Evolutionary conservation across 2,888 invertebrate genomes (phyloP).

Genomic region (Cryptocheilus praepositus): DNA sequence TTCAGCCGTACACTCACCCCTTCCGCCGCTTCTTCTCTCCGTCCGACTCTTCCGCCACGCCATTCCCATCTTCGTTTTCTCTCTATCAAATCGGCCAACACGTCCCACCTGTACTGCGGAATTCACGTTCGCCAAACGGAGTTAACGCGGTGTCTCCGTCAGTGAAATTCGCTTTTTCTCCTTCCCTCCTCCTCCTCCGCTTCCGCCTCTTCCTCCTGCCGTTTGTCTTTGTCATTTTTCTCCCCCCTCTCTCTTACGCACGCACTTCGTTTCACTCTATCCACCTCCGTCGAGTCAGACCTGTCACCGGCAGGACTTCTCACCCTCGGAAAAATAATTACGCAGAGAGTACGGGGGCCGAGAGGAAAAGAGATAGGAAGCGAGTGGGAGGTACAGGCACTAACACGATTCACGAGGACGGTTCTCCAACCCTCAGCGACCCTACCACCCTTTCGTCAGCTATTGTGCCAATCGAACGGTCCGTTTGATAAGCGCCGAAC

Average conservation of each 20-base stretch:
- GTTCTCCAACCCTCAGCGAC: constrained; percentile 26
- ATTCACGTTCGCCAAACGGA: too few relatives aligned
- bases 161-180: neutral
- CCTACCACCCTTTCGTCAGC: constrained; percentile 42
- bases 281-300: constrained; percentile 37
- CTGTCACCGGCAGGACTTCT: constrained; percentile 69
- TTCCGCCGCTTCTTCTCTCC: neutral
- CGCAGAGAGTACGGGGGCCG: constrained; percentile 22
- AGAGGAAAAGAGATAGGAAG: constrained; percentile 32
- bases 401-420: constrained; percentile 27
- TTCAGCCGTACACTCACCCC: neutral
- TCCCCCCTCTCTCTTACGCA: neutral
- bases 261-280: constrained; percentile 8
- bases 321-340: constrained; percentile 73
- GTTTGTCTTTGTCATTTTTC: neutral
- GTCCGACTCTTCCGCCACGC: neutral
- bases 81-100: too few relatives aligned
- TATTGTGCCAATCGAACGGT: constrained; percentile 68
- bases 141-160: constrained; percentile 3
- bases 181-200: neutral
- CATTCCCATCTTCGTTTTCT: too few relatives aligned
- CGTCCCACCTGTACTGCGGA: too few relatives aligned
- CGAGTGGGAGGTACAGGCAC: constrained; percentile 20
- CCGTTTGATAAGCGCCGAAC: constrained; percentile 63
- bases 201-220: neutral